phyloP scores from a whole-genome alignment of 2,113 vertebrate genomes.

The Oriolus oriolus region DNA sequence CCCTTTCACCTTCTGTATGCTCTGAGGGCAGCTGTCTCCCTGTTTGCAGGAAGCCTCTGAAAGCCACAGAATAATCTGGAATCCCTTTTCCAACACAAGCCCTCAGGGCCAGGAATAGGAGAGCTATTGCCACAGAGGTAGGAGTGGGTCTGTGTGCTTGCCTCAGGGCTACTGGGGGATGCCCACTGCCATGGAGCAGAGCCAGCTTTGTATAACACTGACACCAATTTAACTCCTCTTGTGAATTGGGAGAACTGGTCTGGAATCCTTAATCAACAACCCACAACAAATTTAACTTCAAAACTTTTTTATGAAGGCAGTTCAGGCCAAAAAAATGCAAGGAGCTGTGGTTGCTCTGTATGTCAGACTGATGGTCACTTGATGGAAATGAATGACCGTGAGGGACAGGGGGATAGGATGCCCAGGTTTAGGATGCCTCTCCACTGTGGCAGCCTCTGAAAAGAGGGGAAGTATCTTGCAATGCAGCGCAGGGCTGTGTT shows the following conservation, averaged over 20 bases:
- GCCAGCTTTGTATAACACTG: not conserved
- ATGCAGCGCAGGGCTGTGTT: not conserved
- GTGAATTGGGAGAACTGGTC: not conserved
- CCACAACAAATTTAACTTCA: not conserved
- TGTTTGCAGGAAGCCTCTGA: not conserved
- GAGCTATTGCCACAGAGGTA: not conserved
- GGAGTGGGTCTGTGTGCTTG: not conserved
- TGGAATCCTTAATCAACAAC: not conserved
- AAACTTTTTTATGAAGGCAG: not conserved
- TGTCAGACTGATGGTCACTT: not conserved
- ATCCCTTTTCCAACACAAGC: not conserved
- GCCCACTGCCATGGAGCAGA: rapidly evolving
- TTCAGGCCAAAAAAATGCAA: not conserved
- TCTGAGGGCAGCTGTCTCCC: not conserved
- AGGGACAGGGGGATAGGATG: too few relatives aligned
- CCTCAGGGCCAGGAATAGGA: not conserved
- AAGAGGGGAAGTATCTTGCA: not conserved
- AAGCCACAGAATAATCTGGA: not conserved
- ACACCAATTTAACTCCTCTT: not conserved
- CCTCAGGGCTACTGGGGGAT: not conserved
- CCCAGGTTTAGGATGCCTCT: not conserved
- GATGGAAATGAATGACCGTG: not conserved
- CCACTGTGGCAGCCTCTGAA: not conserved
- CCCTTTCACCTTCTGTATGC: not conserved
- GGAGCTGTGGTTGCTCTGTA: not conserved